These are phyloP conservation scores for Onychomys leucogaster DNA, from an alignment of 2,797 vertebrate species.

Conservation along the genomic window DNA sequence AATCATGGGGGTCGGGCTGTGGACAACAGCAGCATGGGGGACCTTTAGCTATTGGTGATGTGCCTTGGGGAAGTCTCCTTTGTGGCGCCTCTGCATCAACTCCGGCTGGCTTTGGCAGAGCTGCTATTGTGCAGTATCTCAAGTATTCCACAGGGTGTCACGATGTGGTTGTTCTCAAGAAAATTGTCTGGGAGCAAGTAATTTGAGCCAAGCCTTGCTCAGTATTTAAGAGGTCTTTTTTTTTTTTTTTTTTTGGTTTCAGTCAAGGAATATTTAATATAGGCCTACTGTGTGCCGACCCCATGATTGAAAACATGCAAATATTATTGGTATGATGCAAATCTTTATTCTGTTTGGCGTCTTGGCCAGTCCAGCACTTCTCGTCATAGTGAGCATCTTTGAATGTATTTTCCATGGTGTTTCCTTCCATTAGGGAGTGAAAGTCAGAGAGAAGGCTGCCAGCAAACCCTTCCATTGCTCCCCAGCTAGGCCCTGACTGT, in stretches of 20 bases:
- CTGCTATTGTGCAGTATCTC: constrained; percentile 83
- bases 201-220: constrained; percentile 76
- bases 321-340: not conserved
- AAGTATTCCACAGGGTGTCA: constrained; percentile 89
- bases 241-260: no score
- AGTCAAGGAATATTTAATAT: constrained; percentile 5
- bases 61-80: constrained; percentile 61
- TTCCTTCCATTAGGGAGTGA: not conserved
- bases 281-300: not conserved
- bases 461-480: not conserved
- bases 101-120: constrained; percentile 65
- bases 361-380: not conserved
- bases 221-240: constrained; percentile 81
- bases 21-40: constrained; percentile 74
- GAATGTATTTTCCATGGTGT: not conserved
- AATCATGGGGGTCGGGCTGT: constrained; percentile 80
- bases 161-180: constrained; percentile 81
- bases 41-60: constrained; percentile 73
- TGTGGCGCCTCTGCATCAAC: constrained; percentile 68
- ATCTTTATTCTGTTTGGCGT: constrained; percentile 1
- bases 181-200: constrained; percentile 60
- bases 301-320: not conserved
- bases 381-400: not conserved
- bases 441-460: not conserved
- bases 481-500: not conserved